A percentile compares a stretch with the other conserved stretches of the same genome.
Conservation (phyloP, 2,888 invertebrate species). For the Orthosia gothica region DNA sequence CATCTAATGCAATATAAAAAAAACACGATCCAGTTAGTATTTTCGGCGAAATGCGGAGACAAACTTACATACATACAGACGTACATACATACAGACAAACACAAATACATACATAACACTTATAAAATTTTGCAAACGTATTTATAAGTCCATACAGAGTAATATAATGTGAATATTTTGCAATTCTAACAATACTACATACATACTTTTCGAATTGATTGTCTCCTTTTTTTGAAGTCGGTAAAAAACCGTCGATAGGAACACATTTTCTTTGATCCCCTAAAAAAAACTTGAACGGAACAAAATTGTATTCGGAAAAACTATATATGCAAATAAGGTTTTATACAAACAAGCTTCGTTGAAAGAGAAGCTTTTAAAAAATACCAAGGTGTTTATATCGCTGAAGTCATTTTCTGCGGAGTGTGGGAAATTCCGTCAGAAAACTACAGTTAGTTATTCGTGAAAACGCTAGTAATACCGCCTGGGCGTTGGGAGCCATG, state of each 20-base stretch:
- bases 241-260: conserved; percentile 6
- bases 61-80: no score
- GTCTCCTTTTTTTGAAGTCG: no score
- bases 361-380: conserved; percentile 35
- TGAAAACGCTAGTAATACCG: conserved; percentile 71
- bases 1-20: no score
- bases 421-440: conserved; percentile 42
- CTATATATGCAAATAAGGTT: conserved; percentile 50
- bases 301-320: conserved; percentile 48
- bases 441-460: conserved; percentile 67
- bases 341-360: conserved; percentile 19
- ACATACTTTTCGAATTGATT: no score
- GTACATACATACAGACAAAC: no score
- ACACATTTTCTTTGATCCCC: conserved; percentile 51
- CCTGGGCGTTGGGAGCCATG: conserved; percentile 68
- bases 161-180: no score
- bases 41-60: no score
- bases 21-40: no score
- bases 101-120: no score
- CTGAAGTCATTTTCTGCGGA: conserved; percentile 38
- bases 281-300: conserved; percentile 34
- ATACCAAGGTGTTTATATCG: conserved; percentile 22
- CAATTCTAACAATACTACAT: no score
- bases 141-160: no score
- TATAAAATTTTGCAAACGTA: no score